Base-by-base conservation (phyloP, 2,797 vertebrate species). In the Vultur gryphus region DNA sequence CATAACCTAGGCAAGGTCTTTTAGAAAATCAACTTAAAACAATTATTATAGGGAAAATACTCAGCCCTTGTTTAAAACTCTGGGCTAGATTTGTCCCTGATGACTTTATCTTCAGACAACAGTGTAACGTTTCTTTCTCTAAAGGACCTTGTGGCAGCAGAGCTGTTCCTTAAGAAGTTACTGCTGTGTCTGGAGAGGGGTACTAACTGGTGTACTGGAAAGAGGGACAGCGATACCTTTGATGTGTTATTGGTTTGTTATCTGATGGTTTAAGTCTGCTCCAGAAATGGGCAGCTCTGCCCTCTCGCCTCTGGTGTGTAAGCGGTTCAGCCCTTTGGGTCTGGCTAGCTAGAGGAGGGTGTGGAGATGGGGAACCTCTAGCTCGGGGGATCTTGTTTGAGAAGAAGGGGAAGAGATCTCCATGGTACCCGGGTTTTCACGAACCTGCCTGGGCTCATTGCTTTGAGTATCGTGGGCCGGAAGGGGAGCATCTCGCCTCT, bases 381-480 rank as follows among this genome's bases (percentile, higher is more conserved):
- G 17, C 23, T 62, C 3, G 1, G 8, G 21, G n/a, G 10, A 7
- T 21, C 39, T 70, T 24, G 3, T 52, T 46, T 62, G 24, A 39
- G 48, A 62, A 61, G 46, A 39, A 80, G 24, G 9, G 25, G 13
- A 46, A 24, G n/a, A 51, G 39, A n/a, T 39, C 8, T 61, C 48
- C 0, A 2, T 41, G 26, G 16, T 58, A 29, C 25, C 7, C 2
- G 5, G 6, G 13, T 54, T 83, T 57, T 55, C 26, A 13, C 2
- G 3, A 62, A 23, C 16, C 46, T 81, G 51, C n/a, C 21, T n/a
- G 76, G 24, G 29, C 17, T 64, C 3, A 0, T 33, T 48, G 69
- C 48, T 82, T 54, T 48, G 46, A 13, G n/a, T 43, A 6, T 26
- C 0, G 0, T 48, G 39, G 52, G 57, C 37, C 57, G 43, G 39